These are phyloP conservation scores for Columba livia DNA, from an alignment of 2,113 vertebrate genomes.

Conservation along the genomic window DNA sequence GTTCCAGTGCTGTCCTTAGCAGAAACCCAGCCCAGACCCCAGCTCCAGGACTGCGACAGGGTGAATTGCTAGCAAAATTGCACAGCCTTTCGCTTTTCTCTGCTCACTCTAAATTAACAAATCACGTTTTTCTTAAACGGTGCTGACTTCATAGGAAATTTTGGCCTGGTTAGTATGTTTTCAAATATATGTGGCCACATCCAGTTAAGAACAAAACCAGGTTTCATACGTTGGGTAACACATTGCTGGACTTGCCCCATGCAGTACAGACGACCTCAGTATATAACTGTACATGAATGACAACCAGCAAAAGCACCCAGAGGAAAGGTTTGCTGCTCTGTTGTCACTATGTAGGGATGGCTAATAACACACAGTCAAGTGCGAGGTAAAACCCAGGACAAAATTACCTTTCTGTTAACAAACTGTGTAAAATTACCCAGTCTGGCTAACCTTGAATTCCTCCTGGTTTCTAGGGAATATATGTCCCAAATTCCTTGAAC, in stretches of 20 bases:
- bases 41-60: background rate
- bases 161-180: background rate
- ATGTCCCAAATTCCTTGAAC: conserved; percentile 44
- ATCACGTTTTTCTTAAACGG: background rate
- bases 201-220: background rate
- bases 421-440: background rate
- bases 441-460: conserved; percentile 32
- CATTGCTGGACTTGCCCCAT: background rate
- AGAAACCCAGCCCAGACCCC: background rate
- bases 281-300: background rate
- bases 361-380: background rate
- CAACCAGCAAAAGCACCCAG: background rate
- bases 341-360: background rate
- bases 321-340: background rate
- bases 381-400: background rate
- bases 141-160: background rate
- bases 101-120: background rate
- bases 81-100: background rate
- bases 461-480: background rate
- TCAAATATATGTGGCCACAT: background rate
- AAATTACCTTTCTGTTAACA: conserved; percentile 16
- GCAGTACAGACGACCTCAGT: background rate
- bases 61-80: background rate
- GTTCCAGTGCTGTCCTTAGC: background rate
- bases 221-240: background rate